These are phyloP conservation scores for Aphaenogaster ashmeadi DNA, from an alignment of 1,140 invertebrate species.

Conservation along the genomic window DNA sequence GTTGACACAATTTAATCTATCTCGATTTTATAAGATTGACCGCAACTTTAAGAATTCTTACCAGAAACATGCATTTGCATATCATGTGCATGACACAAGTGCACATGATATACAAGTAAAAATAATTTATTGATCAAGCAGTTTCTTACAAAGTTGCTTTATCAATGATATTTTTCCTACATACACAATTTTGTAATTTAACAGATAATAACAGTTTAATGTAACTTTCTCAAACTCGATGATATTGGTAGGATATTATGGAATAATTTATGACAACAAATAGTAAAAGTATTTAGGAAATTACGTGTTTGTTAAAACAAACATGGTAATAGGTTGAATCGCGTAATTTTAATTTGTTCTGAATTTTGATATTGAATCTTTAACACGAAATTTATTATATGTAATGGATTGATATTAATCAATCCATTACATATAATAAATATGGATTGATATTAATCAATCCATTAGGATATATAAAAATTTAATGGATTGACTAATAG, in stretches of 20 bases:
- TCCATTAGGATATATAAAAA: neutral
- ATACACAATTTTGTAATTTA: slow-evolving; percentile 16
- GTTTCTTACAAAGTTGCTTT: neutral
- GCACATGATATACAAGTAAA: neutral
- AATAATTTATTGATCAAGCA: slow-evolving; percentile 8
- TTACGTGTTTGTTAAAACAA: neutral
- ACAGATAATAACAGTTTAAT: slow-evolving; percentile 31
- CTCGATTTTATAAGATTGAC: neutral
- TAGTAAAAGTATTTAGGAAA: neutral
- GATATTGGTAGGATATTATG: neutral
- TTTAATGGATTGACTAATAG: slow-evolving; percentile 4
- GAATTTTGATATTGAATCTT: neutral
- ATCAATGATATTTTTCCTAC: slow-evolving; percentile 6
- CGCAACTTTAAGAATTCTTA: neutral
- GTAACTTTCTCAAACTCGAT: neutral
- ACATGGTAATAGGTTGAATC: slow-evolving; percentile 5
- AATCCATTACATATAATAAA: neutral
- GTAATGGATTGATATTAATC: neutral
- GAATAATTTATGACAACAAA: neutral
- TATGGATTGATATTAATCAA: slow-evolving; percentile 14
- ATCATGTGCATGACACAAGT: neutral
- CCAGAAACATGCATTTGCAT: neutral
- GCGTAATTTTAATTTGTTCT: slow-evolving; percentile 9
- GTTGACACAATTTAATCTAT: neutral
- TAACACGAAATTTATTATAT: neutral